Evolutionary conservation across 2,797 vertebrate genomes (phyloP).

Genomic region (Epinephelus awoara): DNA sequence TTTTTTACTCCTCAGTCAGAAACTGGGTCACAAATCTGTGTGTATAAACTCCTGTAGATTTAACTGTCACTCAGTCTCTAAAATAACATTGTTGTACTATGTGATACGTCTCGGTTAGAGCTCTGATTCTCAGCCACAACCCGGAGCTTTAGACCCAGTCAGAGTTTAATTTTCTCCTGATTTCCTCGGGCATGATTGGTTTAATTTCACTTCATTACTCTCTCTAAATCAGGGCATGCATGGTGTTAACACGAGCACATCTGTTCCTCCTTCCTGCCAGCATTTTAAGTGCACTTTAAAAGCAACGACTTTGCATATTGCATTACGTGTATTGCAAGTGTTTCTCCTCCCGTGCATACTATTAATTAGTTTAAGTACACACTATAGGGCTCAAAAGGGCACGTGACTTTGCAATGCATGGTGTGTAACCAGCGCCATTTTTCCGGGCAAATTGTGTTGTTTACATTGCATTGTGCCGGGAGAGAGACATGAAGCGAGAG

Average conservation of each 20-base stretch:
- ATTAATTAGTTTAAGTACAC: no score
- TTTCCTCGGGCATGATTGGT: background rate
- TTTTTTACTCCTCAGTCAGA: no score
- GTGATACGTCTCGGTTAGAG: background rate
- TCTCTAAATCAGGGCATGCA: no score
- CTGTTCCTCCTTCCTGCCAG: background rate
- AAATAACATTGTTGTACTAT: background rate
- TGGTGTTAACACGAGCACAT: background rate
- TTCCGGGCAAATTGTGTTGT: no score
- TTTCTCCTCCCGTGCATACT: no score
- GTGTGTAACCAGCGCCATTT: no score
- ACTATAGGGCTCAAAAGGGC: no score
- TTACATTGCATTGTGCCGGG: no score
- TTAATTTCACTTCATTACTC: background rate
- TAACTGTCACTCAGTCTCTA: background rate
- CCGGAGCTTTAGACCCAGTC: no score
- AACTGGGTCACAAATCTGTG: background rate
- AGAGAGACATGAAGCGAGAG: no score
- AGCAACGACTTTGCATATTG: background rate
- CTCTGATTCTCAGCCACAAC: background rate
- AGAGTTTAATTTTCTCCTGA: background rate
- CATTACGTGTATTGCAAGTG: no score
- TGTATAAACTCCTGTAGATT: accelerated
- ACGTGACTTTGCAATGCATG: no score
- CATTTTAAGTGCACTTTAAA: background rate